Conservation (phyloP, 1,140 invertebrate species). For the Bicyclus anynana region DNA sequence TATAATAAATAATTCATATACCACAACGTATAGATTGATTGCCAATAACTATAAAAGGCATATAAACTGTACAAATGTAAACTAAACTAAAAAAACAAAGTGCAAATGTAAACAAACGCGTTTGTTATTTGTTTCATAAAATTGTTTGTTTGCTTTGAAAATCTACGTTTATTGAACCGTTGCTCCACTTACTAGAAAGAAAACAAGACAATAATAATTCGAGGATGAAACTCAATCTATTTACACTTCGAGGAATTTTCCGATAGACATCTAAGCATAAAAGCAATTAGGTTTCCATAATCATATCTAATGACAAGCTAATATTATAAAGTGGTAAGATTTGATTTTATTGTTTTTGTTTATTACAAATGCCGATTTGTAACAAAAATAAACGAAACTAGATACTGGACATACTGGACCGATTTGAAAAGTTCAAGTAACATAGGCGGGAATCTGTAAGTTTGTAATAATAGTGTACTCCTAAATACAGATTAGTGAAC, state of each 20-base stretch:
- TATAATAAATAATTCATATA: no score
- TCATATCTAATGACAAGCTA: background rate
- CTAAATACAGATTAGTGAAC: no score
- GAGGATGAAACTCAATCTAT: background rate
- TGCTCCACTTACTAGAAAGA: constrained; percentile 15
- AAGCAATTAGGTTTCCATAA: background rate
- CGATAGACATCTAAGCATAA: background rate
- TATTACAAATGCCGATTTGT: no score
- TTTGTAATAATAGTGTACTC: no score
- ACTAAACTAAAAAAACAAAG: no score
- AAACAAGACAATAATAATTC: constrained; percentile 8
- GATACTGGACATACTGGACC: no score
- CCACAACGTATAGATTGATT: no score
- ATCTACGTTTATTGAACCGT: constrained; percentile 11
- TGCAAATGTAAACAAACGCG: background rate
- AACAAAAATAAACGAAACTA: no score
- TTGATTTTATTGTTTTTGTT: no score
- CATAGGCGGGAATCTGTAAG: no score
- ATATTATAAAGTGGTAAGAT: no score
- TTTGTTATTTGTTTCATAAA: constrained; percentile 6
- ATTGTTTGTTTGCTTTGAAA: constrained; percentile 13
- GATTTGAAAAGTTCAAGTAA: no score
- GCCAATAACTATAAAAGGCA: background rate
- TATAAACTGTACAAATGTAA: background rate
- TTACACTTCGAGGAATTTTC: constrained; percentile 6